Base-by-base conservation (phyloP, 2,113 vertebrate genomes). In the rat (Rattus norvegicus) region DNA sequence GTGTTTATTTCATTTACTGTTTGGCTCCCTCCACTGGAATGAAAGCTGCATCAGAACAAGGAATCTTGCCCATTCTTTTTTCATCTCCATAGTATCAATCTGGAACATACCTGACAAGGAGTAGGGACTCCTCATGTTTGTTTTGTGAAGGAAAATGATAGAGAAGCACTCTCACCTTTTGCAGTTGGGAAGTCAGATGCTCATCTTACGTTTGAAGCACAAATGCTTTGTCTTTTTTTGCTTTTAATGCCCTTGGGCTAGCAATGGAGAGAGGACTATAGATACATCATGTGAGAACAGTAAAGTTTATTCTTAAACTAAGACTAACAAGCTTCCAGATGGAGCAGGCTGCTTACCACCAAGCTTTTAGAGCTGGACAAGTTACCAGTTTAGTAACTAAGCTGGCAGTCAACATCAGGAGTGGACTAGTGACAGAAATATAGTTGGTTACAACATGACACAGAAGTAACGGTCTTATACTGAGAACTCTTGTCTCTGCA, bases 291-390 rank as follows among this genome's bases (percentile, higher is more conserved):
- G 0, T 59, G 63, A 59, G 13, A 75, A 81, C 93, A 84, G 12
- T 52, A 76, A 92, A 93, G 22, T 75, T 90, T 17, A 65, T 92
- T 95, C 69, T 84, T 43, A 95, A 97, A 90, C 7, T n/a, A 65
- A 69, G 67, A 69, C 70, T 56, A 63, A 28, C 65, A 65, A 80
- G 13, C 7, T 75, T 36, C 9, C 90, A 16, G 13, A 61, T 88
- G 20, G 63, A 56, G 11, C 59, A 12, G 39, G 20, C 20, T 79
- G 65, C 80, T 39, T 36, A 36, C 22, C 30, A 69, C 8, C 33
- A n/a, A 80, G 24, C 1, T 26, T 63, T 92, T 92, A 8, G 20
- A 83, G 20, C 0, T 94, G 69, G 16, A 17, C 7, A 26, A 80
- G 4, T 61, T 56, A 39, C 39, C 70, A 22, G 17, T 36, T 61